Evolutionary conservation across 2,888 invertebrate species (phyloP).

Genomic region (Diloba caeruleocephala): DNA sequence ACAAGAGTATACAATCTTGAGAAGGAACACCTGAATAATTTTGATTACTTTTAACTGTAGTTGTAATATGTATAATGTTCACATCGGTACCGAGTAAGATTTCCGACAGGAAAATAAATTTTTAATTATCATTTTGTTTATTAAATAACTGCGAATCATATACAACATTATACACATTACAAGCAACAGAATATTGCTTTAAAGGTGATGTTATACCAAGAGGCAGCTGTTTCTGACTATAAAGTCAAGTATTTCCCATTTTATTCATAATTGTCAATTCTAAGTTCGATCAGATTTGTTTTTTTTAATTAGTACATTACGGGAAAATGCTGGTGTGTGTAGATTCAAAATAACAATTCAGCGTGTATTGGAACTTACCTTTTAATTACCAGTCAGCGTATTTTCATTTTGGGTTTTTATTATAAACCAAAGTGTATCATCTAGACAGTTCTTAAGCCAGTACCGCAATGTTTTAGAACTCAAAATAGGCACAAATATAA

Average conservation of each 20-base stretch:
- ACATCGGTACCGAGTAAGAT: constrained; percentile 17
- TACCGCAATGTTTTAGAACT: no score
- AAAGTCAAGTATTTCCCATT: no score
- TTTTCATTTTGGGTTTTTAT: background rate
- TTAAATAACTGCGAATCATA: constrained; percentile 16
- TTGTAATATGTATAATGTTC: constrained; percentile 44
- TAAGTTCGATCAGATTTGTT: background rate
- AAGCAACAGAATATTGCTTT: constrained; percentile 33
- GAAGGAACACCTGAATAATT: constrained; percentile 47
- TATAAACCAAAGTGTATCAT: background rate
- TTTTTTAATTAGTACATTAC: background rate
- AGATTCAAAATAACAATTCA: no score
- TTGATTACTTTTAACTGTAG: constrained; percentile 18
- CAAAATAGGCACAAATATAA: background rate
- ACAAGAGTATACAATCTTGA: constrained; percentile 35
- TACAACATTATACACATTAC: constrained; percentile 43
- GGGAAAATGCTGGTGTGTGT: no score
- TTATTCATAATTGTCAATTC: no score
- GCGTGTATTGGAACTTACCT: background rate
- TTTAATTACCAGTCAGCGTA: no score
- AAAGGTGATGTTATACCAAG: constrained; percentile 22
- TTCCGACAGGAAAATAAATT: constrained; percentile 49
- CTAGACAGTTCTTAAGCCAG: no score
- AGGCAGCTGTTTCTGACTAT: constrained; percentile 21
- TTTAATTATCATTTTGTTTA: constrained; percentile 14